Base-by-base conservation (phyloP, 2,797 vertebrate species). In the Cuculus canorus region DNA sequence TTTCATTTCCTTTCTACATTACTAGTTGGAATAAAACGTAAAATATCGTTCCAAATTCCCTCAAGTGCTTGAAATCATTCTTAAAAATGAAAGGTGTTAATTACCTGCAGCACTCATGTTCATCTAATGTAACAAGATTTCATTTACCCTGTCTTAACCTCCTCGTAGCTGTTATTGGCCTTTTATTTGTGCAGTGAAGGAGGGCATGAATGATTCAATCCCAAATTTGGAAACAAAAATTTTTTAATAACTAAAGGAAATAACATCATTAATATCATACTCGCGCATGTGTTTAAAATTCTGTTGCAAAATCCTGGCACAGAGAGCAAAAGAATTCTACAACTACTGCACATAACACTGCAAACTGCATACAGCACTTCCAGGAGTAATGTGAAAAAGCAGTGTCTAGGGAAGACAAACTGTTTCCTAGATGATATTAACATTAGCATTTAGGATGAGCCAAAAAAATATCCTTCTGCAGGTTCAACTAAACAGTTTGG, bases 1-100 rank as follows among this genome's bases (percentile, higher is more conserved):
- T 95, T 96, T 95, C 14, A 93, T 96, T 97, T 97, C 96, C 96
- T 97, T 93, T 93, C 88, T 97, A 69, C 92, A 86, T 95, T 88
- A 93, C 86, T 59, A 82, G 60, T 56, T 96, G 89, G 86, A 96
- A 95, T 94, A 85, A 88, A 95, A 95, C 5, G 4, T 50, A 72
- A 92, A 87, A 89, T 87, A 94, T 68, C 83, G 75, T 95, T 95
- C 96, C 95, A 97, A 94, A 97, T 71, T 89, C 91, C 90, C 89
- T 76, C 8, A 48, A 95, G 94, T 82, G 41, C 86, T 96, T 93
- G 69, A 90, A 95, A 90, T 94, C 64, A 57, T 69, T 86, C 88
- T 90, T 96, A 72, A 85, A 61, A 96, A 96, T 52, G 65, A 91
- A 90, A 95, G 78, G 93, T 3, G 10, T 86, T 96, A 95, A 96